Percentiles rank a stretch among this genome's conserved stretches.
Conservation (phyloP, 2,113 vertebrate species). For the Narcine bancroftii region DNA sequence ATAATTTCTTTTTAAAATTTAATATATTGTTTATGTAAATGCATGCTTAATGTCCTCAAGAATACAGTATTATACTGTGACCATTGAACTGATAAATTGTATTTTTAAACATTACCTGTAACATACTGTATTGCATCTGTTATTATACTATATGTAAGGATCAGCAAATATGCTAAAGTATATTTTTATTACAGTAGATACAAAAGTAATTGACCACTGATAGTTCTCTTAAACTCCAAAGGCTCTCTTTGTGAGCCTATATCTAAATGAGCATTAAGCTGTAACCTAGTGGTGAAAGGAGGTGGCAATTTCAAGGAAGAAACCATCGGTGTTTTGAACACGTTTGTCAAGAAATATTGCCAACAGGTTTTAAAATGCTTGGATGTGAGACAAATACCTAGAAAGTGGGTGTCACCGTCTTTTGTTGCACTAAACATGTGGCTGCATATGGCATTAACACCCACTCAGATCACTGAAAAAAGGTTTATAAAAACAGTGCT, state of each 20-base stretch:
- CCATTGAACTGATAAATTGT: conserved; percentile 62
- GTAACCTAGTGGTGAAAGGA: background rate
- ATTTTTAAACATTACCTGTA: conserved; percentile 59
- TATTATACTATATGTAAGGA: conserved; percentile 34
- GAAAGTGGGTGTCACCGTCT: too few relatives aligned
- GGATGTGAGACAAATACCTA: background rate
- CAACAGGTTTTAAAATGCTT: background rate
- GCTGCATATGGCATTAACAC: too few relatives aligned
- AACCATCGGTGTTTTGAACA: background rate
- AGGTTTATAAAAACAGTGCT: too few relatives aligned
- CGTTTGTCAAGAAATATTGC: background rate
- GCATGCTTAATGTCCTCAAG: conserved; percentile 68
- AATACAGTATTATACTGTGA: conserved; percentile 64
- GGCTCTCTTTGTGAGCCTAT: background rate
- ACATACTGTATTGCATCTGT: conserved; percentile 41
- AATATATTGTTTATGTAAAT: conserved; percentile 65
- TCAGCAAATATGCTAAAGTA: conserved; percentile 36
- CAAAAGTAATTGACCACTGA: conserved; percentile 34
- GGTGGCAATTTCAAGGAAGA: background rate
- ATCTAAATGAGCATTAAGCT: conserved; percentile 21
- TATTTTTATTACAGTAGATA: conserved; percentile 36
- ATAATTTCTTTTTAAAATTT: conserved; percentile 64
- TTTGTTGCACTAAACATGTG: too few relatives aligned
- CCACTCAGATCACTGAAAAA: too few relatives aligned
- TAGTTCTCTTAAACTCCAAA: conserved; percentile 12